A percentile compares a stretch with the other conserved stretches of the same genome.
phyloP scores from a whole-genome alignment of 2,888 invertebrate species.

The Deroplatys truncata region DNA sequence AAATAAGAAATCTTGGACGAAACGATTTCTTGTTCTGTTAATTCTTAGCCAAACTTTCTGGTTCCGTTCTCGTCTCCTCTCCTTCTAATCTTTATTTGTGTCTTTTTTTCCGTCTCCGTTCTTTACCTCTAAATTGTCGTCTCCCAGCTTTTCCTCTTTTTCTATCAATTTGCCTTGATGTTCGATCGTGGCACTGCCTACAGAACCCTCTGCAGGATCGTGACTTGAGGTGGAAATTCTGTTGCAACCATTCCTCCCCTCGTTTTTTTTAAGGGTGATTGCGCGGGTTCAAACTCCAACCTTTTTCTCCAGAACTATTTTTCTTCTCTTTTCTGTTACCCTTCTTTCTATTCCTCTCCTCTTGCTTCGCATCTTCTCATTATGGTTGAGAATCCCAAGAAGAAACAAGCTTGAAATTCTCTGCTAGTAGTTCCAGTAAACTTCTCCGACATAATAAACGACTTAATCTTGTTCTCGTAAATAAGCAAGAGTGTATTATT shows the following conservation, averaged over 20 bases:
- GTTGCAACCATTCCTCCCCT: neutral
- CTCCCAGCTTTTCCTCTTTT: neutral
- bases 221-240: slow-evolving; percentile 24
- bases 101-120: neutral
- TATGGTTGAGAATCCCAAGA: slow-evolving; percentile 2
- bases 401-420: slow-evolving; percentile 20
- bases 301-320: slow-evolving; percentile 19
- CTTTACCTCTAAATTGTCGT: neutral
- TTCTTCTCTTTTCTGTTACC: neutral
- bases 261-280: slow-evolving; percentile 19
- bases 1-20: neutral
- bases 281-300: slow-evolving; percentile 15
- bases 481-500: neutral
- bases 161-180: slow-evolving; percentile 24
- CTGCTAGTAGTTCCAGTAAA: neutral
- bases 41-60: slow-evolving; percentile 3
- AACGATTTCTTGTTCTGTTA: slow-evolving; percentile 13
- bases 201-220: neutral
- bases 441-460: neutral
- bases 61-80: neutral
- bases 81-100: neutral
- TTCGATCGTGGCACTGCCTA: neutral
- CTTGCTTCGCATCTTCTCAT: slow-evolving; percentile 15
- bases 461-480: neutral
- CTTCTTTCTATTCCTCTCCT: neutral